Percentiles rank a stretch among this genome's conserved stretches.
These are phyloP conservation scores for Sarcophaga peregrina DNA, from an alignment of 1,140 invertebrate genomes.

Conservation along the genomic window DNA sequence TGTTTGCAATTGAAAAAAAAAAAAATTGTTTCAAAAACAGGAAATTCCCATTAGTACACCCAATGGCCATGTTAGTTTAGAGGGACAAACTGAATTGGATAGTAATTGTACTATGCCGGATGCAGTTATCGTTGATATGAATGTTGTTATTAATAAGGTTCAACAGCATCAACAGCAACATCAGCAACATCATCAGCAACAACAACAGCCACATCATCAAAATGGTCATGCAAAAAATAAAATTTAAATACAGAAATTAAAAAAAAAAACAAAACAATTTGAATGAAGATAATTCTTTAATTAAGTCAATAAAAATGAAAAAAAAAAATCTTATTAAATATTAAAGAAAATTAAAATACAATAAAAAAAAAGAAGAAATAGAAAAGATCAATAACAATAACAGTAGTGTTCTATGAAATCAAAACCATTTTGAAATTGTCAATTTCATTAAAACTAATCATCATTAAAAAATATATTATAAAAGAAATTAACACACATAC, in stretches of 20 bases:
- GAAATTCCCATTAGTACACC: constrained; percentile 59
- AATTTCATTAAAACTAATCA: too few species aligned
- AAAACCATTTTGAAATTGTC: too few species aligned
- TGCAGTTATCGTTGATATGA: constrained; percentile 64
- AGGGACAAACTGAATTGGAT: constrained; percentile 62
- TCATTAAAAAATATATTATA: too few species aligned
- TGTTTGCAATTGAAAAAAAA: neutral
- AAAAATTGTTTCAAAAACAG: constrained; percentile 44
- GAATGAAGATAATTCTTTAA: neutral
- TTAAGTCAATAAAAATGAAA: constrained; percentile 6
- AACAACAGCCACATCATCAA: constrained; percentile 55
- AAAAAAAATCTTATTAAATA: constrained; percentile 5
- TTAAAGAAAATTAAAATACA: constrained; percentile 3
- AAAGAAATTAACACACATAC: too few species aligned
- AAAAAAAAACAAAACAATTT: constrained; percentile 13
- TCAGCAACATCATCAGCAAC: constrained; percentile 53
- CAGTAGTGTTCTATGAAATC: too few species aligned
- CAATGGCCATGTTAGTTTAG: constrained; percentile 56
- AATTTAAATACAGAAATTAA: neutral
- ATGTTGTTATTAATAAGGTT: constrained; percentile 61
- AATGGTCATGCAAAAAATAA: constrained; percentile 40
- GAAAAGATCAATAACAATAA: too few species aligned
- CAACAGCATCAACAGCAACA: constrained; percentile 59
- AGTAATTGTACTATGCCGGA: constrained; percentile 57
- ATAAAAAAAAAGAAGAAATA: neutral